A percentile compares a stretch with the other conserved stretches of the same genome.
phyloP scores from a whole-genome alignment of 30 jellyfish, hydroid and myxozoan genomes.

The Turritopsis rubra region DNA sequence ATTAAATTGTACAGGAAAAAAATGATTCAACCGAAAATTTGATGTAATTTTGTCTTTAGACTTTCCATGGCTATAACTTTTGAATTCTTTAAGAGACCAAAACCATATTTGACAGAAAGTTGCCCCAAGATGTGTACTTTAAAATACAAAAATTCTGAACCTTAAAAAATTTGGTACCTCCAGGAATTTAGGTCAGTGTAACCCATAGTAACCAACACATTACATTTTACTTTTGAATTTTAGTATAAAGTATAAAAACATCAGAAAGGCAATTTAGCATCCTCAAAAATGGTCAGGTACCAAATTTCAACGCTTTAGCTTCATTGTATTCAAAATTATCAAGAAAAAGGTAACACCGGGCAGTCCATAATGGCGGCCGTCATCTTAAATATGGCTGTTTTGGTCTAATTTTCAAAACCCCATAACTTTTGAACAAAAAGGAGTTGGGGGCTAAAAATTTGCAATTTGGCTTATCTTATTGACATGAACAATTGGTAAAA shows the following conservation, averaged over 20 bases:
- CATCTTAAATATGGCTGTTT: background rate
- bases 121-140: background rate
- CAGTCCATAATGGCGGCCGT: background rate
- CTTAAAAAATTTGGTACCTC: background rate
- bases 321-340: background rate
- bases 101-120: background rate
- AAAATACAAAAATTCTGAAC: background rate
- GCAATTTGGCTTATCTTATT: background rate
- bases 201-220: background rate
- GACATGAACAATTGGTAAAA: background rate
- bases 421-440: background rate
- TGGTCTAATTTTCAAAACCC: background rate
- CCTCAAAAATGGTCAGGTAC: constrained; percentile 1
- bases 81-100: background rate
- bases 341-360: background rate
- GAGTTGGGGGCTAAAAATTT: background rate
- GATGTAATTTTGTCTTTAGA: background rate
- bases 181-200: background rate
- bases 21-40: background rate
- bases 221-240: background rate
- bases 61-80: background rate
- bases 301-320: background rate
- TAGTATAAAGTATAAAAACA: too few relatives aligned
- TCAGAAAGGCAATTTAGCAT: background rate
- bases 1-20: too few relatives aligned